Conservation (phyloP, 2,113 vertebrate genomes). For the Dromiciops gliroides region DNA sequence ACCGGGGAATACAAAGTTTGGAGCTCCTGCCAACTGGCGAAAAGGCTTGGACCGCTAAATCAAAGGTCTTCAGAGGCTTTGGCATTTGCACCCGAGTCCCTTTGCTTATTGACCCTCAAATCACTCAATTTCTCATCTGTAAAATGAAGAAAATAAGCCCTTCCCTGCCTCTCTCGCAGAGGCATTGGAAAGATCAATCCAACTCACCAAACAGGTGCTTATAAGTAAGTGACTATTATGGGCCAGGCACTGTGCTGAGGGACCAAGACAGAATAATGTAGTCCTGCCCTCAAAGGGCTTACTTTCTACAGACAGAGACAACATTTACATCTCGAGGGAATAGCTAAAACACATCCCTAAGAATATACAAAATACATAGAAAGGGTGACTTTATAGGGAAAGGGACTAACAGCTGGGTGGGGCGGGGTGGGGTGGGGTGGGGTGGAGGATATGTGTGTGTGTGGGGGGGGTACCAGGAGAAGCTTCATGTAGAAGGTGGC, state of each 20-base stretch:
- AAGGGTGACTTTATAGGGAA: not conserved
- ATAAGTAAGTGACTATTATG: not conserved
- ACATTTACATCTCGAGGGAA: not conserved
- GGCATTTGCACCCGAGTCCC: not conserved
- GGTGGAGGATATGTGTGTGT: too few species aligned
- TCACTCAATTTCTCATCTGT: not conserved
- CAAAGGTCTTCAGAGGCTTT: not conserved
- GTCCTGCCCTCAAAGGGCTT: not conserved
- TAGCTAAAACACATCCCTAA: not conserved
- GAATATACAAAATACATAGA: not conserved
- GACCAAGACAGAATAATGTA: too few species aligned
- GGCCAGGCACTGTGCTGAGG: not conserved
- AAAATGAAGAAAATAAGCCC: not conserved
- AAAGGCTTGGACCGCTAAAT: not conserved
- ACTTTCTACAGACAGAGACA: not conserved
- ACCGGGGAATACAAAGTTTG: not conserved
- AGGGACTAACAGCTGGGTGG: not conserved
- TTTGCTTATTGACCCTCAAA: not conserved
- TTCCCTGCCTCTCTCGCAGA: too few species aligned
- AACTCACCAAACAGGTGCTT: not conserved
- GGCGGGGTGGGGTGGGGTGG: too few species aligned
- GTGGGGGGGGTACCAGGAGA: not conserved
- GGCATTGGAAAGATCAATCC: not conserved
- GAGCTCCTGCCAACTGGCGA: not conserved
- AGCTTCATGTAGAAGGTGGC: not conserved